Percentiles rank a stretch among this genome's conserved stretches.
Evolutionary conservation across 2,888 invertebrate genomes (phyloP).

Genomic region (Ctena decussata): DNA sequence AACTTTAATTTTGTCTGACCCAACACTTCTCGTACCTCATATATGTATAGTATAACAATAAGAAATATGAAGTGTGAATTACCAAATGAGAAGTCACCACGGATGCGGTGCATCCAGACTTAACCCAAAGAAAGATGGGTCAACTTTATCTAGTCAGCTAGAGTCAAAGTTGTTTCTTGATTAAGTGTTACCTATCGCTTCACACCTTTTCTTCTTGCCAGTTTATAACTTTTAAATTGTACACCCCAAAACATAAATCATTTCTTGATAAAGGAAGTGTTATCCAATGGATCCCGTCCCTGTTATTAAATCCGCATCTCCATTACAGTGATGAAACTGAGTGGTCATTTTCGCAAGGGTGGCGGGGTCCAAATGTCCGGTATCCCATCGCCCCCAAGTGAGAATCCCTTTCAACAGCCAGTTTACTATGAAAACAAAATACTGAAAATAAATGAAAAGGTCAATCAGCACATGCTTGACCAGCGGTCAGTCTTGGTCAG

Average conservation of each 20-base stretch:
- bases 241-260: background rate
- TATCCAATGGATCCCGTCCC: conserved; percentile 19
- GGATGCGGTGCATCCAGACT: too few species aligned
- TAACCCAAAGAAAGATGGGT: too few species aligned
- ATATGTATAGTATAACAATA: too few species aligned
- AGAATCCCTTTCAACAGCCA: conserved; percentile 51
- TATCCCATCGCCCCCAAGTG: conserved; percentile 36
- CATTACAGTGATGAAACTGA: conserved; percentile 33
- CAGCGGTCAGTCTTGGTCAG: conserved; percentile 24
- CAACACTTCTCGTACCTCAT: too few species aligned
- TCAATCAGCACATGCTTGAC: conserved; percentile 52
- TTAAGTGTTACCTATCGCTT: conserved; percentile 1
- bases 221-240: background rate
- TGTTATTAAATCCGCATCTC: conserved; percentile 66
- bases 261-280: background rate
- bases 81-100: too few species aligned
- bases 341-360: conserved; percentile 10
- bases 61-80: too few species aligned
- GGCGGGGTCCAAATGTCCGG: conserved; percentile 10
- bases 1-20: too few species aligned
- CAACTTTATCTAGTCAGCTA: too few species aligned
- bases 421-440: conserved; percentile 56
- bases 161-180: too few species aligned
- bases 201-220: background rate
- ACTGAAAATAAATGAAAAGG: conserved; percentile 47